Evolutionary conservation across 2,888 invertebrate species (phyloP), one percentile per base, ranked within the genome.

Genomic region (Dolichopus griseipennis): DNA sequence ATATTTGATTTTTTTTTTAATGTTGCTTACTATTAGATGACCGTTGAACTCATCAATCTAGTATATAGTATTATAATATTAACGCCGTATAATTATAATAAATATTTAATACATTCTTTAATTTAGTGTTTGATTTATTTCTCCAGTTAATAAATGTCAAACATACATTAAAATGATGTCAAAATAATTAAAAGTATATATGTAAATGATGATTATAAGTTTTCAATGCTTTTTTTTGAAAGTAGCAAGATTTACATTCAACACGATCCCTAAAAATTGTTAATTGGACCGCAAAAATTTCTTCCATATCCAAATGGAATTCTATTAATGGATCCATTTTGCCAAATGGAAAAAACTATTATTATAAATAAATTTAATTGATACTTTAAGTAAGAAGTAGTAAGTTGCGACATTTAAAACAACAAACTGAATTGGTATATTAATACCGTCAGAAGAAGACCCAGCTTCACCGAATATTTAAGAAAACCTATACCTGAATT

Each of bases 261-360:
- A 91, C 73, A 81, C 82, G 18, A 90, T 90, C 70, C 86, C 88
- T 67, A 94, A 93, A 76, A 92, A 92, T 78, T 96, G 93, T 78
- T 76, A 87, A 15, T 78, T 84, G 72, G 71, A 75, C 70, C 65
- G 20, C 1, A 3, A 12, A 62, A 22, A 1, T 72, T 85, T 52
- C 85, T 88, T 73, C 83, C 88, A 0, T 86, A 86, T n/a, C 98
- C 98, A 0, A 86, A 91, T 66, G 93, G 94, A 5, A 95, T 99
- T 78, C 87, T 99, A 0, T 85, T 99, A 69, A 92, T 96, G 86
- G 98, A 98, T 0, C 93, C 96, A 77, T 99, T 97, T 78, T 82
- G 93, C 37, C 72, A 76, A 9, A 75, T 77, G 21, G 74, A 75
- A 6, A 73, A 78, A 3, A 78, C 75, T 70, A 90, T 89, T 20